These are phyloP conservation scores for Halichoeres trimaculatus DNA, from an alignment of 2,113 vertebrate genomes.

Conservation along the genomic window DNA sequence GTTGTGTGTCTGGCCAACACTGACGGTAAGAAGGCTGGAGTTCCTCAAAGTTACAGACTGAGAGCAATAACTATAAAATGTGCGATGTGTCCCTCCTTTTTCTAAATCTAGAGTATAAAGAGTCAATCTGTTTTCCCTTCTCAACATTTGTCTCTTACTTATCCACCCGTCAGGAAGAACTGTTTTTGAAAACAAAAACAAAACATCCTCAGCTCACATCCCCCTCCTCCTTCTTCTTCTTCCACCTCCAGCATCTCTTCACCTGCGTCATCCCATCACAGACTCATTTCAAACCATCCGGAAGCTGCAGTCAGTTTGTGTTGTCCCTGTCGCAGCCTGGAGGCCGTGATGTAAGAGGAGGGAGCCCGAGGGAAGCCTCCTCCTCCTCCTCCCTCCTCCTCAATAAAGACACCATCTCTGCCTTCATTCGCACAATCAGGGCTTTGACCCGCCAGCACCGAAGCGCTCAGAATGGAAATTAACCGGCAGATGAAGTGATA, in stretches of 20 bases:
- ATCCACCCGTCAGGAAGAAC: not conserved
- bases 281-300: slow-evolving; percentile 11
- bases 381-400: slow-evolving; percentile 18
- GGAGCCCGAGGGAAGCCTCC: slow-evolving; percentile 48
- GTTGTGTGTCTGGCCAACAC: no score
- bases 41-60: no score
- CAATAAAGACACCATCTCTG: slow-evolving; percentile 37
- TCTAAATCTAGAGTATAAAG: no score
- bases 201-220: not conserved
- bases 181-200: not conserved
- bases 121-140: no score
- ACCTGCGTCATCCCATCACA: slow-evolving; percentile 13
- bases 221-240: not conserved
- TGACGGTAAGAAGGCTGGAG: no score
- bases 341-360: slow-evolving; percentile 56
- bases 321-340: slow-evolving; percentile 1
- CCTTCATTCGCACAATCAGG: slow-evolving; percentile 66
- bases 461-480: slow-evolving; percentile 70
- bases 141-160: not conserved
- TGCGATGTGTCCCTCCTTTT: no score
- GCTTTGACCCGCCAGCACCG: slow-evolving; percentile 60
- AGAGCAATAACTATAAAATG: no score
- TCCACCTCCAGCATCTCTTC: not conserved
- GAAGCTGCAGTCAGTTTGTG: slow-evolving; percentile 13
- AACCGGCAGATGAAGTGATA: slow-evolving; percentile 54